Percentiles rank a stretch among this genome's conserved stretches.
phyloP scores from a whole-genome alignment of 2,113 vertebrate genomes.

The Dipodomys ordii region DNA sequence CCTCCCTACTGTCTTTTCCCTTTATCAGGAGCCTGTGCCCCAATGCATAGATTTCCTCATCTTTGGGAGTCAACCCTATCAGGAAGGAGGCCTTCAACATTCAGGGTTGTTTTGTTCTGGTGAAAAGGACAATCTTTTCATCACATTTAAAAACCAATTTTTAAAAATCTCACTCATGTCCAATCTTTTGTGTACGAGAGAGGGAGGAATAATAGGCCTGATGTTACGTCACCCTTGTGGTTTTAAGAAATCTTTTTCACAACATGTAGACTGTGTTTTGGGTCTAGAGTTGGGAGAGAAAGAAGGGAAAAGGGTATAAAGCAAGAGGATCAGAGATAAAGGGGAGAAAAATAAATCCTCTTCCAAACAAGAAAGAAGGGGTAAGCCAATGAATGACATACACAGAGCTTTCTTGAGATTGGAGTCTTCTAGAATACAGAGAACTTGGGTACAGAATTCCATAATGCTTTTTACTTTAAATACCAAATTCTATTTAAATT shows the following conservation, averaged over 20 bases:
- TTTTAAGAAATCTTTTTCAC: constrained; percentile 73
- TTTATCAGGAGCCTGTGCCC: constrained; percentile 17
- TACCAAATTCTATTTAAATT: background rate
- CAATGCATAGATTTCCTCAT: constrained; percentile 69
- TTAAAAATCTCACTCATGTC: constrained; percentile 74
- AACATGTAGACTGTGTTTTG: constrained; percentile 36
- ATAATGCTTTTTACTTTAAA: background rate
- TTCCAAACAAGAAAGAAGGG: background rate
- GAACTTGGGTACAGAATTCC: background rate
- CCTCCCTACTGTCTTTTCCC: background rate
- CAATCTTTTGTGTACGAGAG: constrained; percentile 69
- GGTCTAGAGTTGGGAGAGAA: constrained; percentile 21
- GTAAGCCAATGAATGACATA: background rate
- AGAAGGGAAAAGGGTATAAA: background rate
- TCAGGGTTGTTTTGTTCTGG: constrained; percentile 78
- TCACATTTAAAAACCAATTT: constrained; percentile 80
- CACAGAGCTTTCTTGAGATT: background rate
- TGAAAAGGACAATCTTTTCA: constrained; percentile 78
- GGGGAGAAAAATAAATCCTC: constrained; percentile 16
- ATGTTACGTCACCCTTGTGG: constrained; percentile 76
- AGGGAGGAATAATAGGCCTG: constrained; percentile 64
- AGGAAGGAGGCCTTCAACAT: constrained; percentile 68
- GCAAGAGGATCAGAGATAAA: background rate
- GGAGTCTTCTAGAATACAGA: background rate
- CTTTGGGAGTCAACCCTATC: constrained; percentile 61